These are phyloP conservation scores for Prosapia bicincta DNA, from an alignment of 2,888 invertebrate species.

Conservation along the genomic window DNA sequence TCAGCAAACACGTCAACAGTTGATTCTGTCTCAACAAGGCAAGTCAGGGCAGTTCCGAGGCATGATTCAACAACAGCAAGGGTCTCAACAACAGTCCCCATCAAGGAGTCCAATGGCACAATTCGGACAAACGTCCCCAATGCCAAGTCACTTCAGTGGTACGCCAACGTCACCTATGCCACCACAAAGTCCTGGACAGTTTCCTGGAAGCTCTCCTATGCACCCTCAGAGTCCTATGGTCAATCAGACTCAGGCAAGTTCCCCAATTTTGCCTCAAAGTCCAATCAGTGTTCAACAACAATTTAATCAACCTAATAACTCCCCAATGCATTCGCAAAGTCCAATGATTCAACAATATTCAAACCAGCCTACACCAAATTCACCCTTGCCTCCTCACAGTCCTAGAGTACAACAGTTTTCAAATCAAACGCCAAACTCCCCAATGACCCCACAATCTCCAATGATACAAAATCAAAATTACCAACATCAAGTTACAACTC, in stretches of 20 bases:
- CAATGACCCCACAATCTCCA: constrained; percentile 21
- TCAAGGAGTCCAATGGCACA: constrained; percentile 34
- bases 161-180: constrained; percentile 53
- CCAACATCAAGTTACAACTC: constrained; percentile 42
- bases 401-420: constrained; percentile 23
- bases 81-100: constrained; percentile 31
- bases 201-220: constrained; percentile 49
- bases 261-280: constrained; percentile 38
- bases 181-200: constrained; percentile 36
- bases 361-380: constrained; percentile 50
- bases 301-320: constrained; percentile 23
- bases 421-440: constrained; percentile 13
- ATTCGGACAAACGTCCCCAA: constrained; percentile 36
- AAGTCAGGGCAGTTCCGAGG: constrained; percentile 30
- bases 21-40: constrained; percentile 32
- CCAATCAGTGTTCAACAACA: constrained; percentile 31
- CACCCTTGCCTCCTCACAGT: constrained; percentile 47
- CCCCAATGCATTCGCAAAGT: constrained; percentile 39
- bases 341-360: constrained; percentile 46
- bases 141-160: constrained; percentile 42
- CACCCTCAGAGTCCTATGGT: constrained; percentile 41
- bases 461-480: constrained; percentile 24
- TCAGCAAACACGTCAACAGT: constrained; percentile 28
- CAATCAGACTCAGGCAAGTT: constrained; percentile 46
- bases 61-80: constrained; percentile 15